These are phyloP conservation scores for Catostylus mosaicus DNA, from an alignment of 30 jellyfish, hydroid and myxozoan genomes.

Conservation along the genomic window DNA sequence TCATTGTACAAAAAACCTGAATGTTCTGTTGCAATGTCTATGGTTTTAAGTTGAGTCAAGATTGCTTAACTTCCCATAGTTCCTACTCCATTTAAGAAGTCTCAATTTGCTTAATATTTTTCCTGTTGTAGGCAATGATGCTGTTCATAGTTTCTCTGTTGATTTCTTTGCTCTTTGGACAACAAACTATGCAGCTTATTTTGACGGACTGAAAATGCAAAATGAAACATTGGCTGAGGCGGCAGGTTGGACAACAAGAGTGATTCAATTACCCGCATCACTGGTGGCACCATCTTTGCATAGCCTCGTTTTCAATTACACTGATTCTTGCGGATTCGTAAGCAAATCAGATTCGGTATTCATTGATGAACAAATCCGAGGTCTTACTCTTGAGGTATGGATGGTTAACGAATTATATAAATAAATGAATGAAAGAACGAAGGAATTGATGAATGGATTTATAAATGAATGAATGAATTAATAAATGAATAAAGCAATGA, in stretches of 20 bases:
- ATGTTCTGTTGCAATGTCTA: background rate
- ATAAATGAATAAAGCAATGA: no score
- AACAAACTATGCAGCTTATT: conserved; percentile 8
- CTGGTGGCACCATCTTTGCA: conserved; percentile 23
- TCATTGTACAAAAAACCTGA: background rate
- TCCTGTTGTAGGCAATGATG: background rate
- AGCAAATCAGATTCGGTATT: conserved; percentile 17
- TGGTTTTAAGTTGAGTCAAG: no score
- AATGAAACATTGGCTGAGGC: conserved; percentile 28
- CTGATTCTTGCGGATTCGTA: conserved; percentile 29
- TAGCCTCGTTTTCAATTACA: conserved; percentile 47
- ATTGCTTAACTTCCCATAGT: no score
- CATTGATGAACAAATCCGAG: conserved; percentile 35
- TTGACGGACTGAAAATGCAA: background rate
- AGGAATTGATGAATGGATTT: no score
- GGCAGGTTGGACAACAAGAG: conserved; percentile 1
- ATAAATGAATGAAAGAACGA: background rate
- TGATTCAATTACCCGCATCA: background rate
- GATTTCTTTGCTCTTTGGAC: conserved; percentile 44
- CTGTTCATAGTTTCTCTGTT: background rate
- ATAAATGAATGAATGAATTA: no score
- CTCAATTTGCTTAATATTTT: no score
- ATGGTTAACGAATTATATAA: no score
- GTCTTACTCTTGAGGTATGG: conserved; percentile 23
- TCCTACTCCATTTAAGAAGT: no score